A percentile compares a stretch with the other conserved stretches of the same genome.
Conservation (phyloP, 2,888 invertebrate species). For the Diaphora mendica region DNA sequence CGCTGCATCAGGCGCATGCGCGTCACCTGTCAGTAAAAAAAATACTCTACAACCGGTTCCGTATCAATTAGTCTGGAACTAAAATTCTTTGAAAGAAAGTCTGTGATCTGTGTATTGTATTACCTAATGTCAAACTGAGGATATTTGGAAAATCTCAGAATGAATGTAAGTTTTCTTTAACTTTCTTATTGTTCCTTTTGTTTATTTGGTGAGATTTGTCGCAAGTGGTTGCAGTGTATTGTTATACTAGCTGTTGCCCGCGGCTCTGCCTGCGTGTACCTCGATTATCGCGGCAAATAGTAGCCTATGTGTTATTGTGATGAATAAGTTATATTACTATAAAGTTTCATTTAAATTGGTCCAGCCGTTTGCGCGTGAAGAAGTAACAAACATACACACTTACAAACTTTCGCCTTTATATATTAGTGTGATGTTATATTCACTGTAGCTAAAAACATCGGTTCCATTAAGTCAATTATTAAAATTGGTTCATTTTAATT, state of each 20-base stretch:
- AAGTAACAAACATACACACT: too few species aligned
- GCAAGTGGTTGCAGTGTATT: conserved; percentile 20
- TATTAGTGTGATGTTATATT: conserved; percentile 13
- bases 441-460: conserved; percentile 9
- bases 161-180: conserved; percentile 45
- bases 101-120: conserved; percentile 48
- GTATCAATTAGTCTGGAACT: conserved; percentile 35
- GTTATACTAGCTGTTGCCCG: too few species aligned
- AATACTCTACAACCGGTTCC: conserved; percentile 43
- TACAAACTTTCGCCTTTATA: too few species aligned
- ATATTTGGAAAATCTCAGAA: conserved; percentile 44
- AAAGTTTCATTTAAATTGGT: too few species aligned
- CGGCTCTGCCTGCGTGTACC: too few species aligned
- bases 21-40: conserved; percentile 19
- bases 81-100: conserved; percentile 52
- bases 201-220: conserved; percentile 25
- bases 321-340: too few species aligned
- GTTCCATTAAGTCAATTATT: background rate
- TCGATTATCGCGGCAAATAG: too few species aligned
- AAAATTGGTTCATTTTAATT: too few species aligned
- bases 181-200: conserved; percentile 31
- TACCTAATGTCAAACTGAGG: conserved; percentile 47
- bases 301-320: too few species aligned
- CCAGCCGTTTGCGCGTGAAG: too few species aligned
- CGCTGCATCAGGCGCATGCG: conserved; percentile 42